phyloP scores from a whole-genome alignment of 2,113 vertebrate genomes.

The Tachysurus vachellii region DNA sequence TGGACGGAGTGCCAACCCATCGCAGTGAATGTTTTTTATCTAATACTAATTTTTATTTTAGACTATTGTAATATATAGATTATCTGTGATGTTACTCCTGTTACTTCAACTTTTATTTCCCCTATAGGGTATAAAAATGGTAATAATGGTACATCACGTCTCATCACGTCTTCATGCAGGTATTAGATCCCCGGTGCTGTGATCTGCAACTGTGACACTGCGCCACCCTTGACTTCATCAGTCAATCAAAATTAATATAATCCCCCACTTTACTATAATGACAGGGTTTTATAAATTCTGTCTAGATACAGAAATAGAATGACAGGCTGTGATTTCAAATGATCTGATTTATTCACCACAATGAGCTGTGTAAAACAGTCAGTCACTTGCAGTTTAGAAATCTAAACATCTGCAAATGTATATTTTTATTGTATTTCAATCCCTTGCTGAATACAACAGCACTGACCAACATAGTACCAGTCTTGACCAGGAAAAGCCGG shows the following conservation, averaged over 20 bases:
- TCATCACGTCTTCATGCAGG: neutral
- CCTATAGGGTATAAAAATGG: no score
- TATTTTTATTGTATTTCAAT: neutral
- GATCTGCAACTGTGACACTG: neutral
- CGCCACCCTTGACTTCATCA: neutral
- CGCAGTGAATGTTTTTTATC: no score
- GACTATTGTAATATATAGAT: no score
- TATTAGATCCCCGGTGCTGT: neutral
- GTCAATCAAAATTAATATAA: neutral
- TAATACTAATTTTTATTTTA: no score
- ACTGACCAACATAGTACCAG: neutral
- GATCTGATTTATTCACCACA: neutral
- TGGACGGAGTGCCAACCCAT: no score
- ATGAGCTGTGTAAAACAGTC: neutral
- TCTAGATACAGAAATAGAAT: neutral
- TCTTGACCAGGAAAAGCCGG: neutral
- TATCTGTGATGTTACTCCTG: no score
- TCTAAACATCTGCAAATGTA: neutral
- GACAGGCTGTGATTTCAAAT: neutral
- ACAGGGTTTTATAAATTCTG: neutral
- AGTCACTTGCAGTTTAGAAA: neutral
- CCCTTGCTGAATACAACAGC: neutral
- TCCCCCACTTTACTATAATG: neutral
- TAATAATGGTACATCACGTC: no score
- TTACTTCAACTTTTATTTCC: no score